Evolutionary conservation across 2,888 invertebrate genomes (phyloP), one percentile per base, ranked within the genome.

Genomic region (Hypomecis punctinalis): DNA sequence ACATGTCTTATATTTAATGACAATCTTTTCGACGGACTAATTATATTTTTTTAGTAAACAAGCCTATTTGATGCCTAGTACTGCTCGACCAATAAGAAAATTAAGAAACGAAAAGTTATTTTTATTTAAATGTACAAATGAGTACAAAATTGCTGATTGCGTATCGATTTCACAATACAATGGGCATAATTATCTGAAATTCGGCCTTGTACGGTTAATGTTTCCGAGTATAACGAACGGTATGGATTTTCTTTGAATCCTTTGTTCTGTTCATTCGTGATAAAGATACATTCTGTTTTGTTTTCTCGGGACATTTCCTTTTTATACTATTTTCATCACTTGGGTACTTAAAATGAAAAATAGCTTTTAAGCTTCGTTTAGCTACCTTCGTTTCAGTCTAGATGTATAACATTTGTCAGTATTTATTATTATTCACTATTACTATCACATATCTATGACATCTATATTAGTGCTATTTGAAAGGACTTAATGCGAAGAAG

Each of bases 211-310:
- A 56, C 49, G 33, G 48, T 55, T 64, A 60, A 64, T 49, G 64
- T 64, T 61, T 47, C 61, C 37, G 52, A 57, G 57, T 49, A 49
- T 53, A 61, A 58, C 53, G 58, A 61, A 58, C 47, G 54, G 58
- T 65, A 61, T 52, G 57, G 57, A 65, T 61, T 65, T 66, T 61
- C 48, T 53, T 58, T 47, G 59, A 61, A 61, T 61, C 61, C 65
- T 70, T 70, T 68, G 65, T 71, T 69, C 61, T 68, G 65, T 71
- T 69, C 61, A 59, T 65, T 70, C 46, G 55, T 45, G 35, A 37
- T 57, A 46, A 52, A 6, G 11, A 43, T 54, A 43, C 58, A 54
- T 35, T 33, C n/a, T n/a, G 13, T 33, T 5, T 10, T 42, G 2
- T 43, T 48, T 63, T 52, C 40, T 10, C 8, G 10, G 47, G 63